Conservation (phyloP, 1,140 invertebrate species). For the Mylabris phalerata region DNA sequence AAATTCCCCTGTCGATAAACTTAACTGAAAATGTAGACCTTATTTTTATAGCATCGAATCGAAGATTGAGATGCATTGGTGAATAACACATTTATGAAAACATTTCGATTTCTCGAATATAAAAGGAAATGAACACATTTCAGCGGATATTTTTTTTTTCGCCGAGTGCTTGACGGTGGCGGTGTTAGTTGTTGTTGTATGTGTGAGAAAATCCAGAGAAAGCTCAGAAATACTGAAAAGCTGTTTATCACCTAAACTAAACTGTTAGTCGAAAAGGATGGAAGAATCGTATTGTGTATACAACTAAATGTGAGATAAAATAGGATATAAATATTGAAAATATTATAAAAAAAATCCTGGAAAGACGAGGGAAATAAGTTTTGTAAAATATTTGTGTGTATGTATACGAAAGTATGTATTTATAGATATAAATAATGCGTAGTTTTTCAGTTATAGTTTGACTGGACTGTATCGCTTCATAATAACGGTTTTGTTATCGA, state of each 20-base stretch:
- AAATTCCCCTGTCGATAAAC: conserved; percentile 2
- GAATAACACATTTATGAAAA: conserved; percentile 20
- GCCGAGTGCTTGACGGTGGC: too few species aligned
- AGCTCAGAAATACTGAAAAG: conserved; percentile 21
- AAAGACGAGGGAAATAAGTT: too few species aligned
- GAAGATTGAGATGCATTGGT: conserved; percentile 15
- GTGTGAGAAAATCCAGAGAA: conserved; percentile 24
- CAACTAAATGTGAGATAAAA: background rate
- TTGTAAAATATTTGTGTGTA: too few species aligned
- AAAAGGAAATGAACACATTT: conserved; percentile 27
- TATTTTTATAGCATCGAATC: conserved; percentile 9
- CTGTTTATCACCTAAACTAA: conserved; percentile 18
- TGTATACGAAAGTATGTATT: background rate
- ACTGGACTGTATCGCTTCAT: background rate
- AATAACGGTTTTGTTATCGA: conserved; percentile 26
- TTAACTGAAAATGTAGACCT: conserved; percentile 10
- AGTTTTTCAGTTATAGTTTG: too few species aligned
- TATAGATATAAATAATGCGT: background rate
- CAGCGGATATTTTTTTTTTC: conserved; percentile 13
- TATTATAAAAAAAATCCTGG: background rate
- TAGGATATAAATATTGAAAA: background rate
- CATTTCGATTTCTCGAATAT: conserved; percentile 23
- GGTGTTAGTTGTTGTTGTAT: background rate
- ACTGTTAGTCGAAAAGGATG: conserved; percentile 7
- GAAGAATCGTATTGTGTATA: background rate